Percentiles rank a stretch among this genome's conserved stretches.
Evolutionary conservation across 1,140 invertebrate genomes (phyloP).

Genomic region (Penaeus chinensis): DNA sequence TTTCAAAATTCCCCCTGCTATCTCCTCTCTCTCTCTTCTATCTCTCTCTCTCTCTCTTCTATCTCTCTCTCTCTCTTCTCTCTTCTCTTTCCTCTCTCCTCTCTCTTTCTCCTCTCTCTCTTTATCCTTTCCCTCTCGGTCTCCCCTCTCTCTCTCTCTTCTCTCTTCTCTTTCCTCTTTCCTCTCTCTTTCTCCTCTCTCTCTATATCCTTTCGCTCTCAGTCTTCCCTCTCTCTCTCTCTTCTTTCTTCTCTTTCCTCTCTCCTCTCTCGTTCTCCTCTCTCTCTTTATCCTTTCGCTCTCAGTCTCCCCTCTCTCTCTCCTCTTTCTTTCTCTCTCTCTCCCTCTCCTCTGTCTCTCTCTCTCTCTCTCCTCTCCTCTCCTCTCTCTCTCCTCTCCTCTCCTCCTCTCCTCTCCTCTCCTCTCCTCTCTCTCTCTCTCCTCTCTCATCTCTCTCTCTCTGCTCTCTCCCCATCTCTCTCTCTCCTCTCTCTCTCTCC

Average conservation of each 20-base stretch:
- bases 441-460: neutral
- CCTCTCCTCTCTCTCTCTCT: neutral
- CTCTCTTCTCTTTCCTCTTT: too few species aligned
- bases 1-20: neutral
- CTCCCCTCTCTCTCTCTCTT: neutral
- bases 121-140: neutral
- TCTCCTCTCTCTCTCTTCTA: neutral
- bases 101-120: neutral
- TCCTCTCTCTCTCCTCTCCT: too few species aligned
- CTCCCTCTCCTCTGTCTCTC: too few species aligned
- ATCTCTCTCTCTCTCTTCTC: neutral
- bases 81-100: neutral
- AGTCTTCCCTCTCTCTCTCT: too few species aligned
- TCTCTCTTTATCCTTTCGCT: neutral
- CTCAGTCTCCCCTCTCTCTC: too few species aligned
- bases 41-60: neutral
- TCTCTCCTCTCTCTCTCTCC: neutral
- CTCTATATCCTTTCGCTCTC: neutral
- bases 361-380: neutral
- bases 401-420: too few species aligned
- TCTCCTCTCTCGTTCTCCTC: neutral
- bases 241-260: too few species aligned
- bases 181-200: too few species aligned
- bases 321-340: neutral
- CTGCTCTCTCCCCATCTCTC: neutral